These are phyloP conservation scores for Helobdella robusta DNA, from an alignment of 2,888 invertebrate species.

Conservation along the genomic window DNA sequence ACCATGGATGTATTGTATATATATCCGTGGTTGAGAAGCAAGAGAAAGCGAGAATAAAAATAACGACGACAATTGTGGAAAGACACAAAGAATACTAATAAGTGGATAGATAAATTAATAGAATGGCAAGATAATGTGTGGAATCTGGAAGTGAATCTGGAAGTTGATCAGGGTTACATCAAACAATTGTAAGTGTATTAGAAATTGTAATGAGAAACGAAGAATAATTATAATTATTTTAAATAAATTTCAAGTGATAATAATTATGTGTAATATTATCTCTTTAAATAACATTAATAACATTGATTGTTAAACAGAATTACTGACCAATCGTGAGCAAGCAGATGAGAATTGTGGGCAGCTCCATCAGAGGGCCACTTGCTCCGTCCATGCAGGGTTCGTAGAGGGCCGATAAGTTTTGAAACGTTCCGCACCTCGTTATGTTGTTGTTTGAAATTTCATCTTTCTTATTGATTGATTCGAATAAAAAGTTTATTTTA, in stretches of 20 bases:
- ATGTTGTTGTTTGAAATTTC: neutral
- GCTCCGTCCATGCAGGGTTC: slow-evolving; percentile 19
- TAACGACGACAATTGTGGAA: too few relatives aligned
- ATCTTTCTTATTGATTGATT: too few relatives aligned
- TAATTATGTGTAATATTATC: neutral
- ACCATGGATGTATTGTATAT: too few relatives aligned
- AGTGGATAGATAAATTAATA: too few relatives aligned
- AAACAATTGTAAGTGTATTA: neutral
- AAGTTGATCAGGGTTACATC: neutral
- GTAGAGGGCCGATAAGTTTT: slow-evolving; percentile 3
- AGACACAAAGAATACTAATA: too few relatives aligned
- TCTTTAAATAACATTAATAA: neutral
- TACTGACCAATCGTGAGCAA: slow-evolving; percentile 41
- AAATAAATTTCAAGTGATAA: neutral
- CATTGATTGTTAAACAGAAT: neutral
- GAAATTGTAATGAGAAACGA: neutral
- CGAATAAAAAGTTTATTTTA: too few relatives aligned
- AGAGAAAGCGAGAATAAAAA: too few relatives aligned
- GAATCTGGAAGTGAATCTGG: too few relatives aligned
- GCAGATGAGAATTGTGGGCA: slow-evolving; percentile 40
- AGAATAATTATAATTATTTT: neutral
- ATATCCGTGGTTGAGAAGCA: too few relatives aligned
- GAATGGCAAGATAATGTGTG: too few relatives aligned
- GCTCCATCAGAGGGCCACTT: slow-evolving; percentile 22
- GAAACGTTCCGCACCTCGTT: slow-evolving; percentile 16